Conservation (phyloP, 1,140 invertebrate genomes). For the Pogonognathellus flavescens region DNA sequence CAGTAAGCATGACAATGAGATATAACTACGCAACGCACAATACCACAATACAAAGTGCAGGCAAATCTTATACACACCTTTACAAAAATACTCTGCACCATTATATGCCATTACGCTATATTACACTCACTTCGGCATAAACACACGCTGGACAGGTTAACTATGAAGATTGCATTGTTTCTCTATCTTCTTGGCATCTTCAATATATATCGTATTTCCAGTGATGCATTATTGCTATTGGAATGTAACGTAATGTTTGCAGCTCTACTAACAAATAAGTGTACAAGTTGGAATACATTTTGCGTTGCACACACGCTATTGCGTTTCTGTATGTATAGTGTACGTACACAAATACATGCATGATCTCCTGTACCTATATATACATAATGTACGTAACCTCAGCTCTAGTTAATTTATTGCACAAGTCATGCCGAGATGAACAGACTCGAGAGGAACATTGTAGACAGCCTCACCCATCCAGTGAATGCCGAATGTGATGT, state of each 20-base stretch:
- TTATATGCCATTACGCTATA: neutral
- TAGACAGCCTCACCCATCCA: constrained; percentile 27
- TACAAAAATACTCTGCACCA: too few species aligned
- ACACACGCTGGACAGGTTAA: neutral
- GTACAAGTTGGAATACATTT: too few species aligned
- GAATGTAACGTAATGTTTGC: neutral
- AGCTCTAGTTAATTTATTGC: constrained; percentile 47
- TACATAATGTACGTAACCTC: constrained; percentile 14
- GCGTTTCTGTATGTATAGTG: neutral
- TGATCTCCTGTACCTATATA: neutral
- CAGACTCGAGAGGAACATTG: constrained; percentile 20
- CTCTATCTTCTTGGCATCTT: constrained; percentile 16
- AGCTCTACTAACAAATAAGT: too few species aligned
- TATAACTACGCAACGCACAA: neutral
- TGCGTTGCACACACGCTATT: too few species aligned
- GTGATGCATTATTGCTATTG: constrained; percentile 21
- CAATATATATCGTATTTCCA: neutral
- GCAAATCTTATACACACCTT: too few species aligned
- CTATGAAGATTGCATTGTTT: neutral
- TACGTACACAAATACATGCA: neutral
- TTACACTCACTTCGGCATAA: neutral
- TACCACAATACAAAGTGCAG: too few species aligned
- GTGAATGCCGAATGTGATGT: constrained; percentile 41
- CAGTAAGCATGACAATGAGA: neutral
- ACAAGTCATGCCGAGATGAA: constrained; percentile 36